Conservation (phyloP, 2,113 vertebrate species). For the Uropsilus gracilis region DNA sequence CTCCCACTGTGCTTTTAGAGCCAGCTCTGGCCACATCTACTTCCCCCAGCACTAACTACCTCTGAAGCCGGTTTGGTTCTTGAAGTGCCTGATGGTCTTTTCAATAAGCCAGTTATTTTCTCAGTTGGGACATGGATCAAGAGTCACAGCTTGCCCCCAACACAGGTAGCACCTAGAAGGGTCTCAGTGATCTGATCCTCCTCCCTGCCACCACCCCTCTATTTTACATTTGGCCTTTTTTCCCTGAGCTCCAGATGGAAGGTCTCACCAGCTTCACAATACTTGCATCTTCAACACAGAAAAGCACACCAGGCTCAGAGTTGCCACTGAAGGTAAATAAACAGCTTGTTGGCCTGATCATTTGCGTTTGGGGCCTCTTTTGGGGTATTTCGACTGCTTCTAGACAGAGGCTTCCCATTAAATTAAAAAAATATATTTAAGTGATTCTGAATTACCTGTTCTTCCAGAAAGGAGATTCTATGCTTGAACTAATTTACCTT, state of each 20-base stretch:
- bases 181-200: neutral
- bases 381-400: neutral
- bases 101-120: neutral
- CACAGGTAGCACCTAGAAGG: neutral
- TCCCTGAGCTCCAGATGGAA: neutral
- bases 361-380: neutral
- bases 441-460: neutral
- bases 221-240: neutral
- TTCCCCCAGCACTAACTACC: neutral
- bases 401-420: neutral
- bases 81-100: neutral
- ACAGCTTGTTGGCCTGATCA: neutral
- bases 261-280: neutral
- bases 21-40: neutral
- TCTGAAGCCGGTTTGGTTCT: neutral
- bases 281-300: neutral
- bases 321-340: neutral
- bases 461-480: conserved; percentile 16
- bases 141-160: neutral
- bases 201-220: no score
- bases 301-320: neutral
- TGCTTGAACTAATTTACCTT: neutral
- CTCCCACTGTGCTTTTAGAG: neutral
- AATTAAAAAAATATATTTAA: neutral
- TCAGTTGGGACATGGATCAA: neutral